Evolutionary conservation across 2,797 vertebrate species (phyloP).

Genomic region (Periophthalmus magnuspinnatus): DNA sequence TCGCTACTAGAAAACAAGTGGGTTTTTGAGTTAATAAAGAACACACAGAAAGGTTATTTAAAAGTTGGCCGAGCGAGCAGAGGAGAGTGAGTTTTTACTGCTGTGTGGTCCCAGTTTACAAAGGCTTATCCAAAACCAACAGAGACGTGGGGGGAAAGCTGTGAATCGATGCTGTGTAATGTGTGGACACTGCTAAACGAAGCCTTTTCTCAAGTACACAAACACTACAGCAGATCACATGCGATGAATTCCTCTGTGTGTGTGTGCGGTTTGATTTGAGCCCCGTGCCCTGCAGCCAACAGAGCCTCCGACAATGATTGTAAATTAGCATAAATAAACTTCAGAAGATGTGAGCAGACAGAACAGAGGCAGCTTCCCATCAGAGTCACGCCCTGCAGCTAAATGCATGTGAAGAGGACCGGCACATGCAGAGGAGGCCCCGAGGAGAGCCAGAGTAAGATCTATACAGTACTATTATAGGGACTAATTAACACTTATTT

Average conservation of each 20-base stretch:
- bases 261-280: conserved; percentile 23
- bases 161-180: conserved; percentile 63
- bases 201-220: conserved; percentile 55
- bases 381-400: conserved; percentile 39
- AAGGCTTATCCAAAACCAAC: conserved; percentile 55
- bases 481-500: neutral
- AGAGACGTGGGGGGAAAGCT: conserved; percentile 44
- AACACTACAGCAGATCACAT: conserved; percentile 32
- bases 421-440: conserved; percentile 23
- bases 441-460: conserved; percentile 3
- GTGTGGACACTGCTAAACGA: conserved; percentile 54
- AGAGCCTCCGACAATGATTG: conserved; percentile 27
- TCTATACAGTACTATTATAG: neutral
- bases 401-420: conserved; percentile 49
- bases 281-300: conserved; percentile 25
- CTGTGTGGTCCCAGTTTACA: conserved; percentile 55
- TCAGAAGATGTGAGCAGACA: conserved; percentile 33
- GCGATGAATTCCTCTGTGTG: neutral
- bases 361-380: conserved; percentile 25
- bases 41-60: conserved; percentile 29
- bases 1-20: neutral
- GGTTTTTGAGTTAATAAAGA: conserved; percentile 5
- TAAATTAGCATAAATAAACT: conserved; percentile 59
- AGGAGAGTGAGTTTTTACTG: conserved; percentile 38
- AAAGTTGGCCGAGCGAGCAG: conserved; percentile 27